These are phyloP conservation scores for Erpobdella octoculata DNA, from an alignment of 2,888 invertebrate genomes.

Conservation along the genomic window DNA sequence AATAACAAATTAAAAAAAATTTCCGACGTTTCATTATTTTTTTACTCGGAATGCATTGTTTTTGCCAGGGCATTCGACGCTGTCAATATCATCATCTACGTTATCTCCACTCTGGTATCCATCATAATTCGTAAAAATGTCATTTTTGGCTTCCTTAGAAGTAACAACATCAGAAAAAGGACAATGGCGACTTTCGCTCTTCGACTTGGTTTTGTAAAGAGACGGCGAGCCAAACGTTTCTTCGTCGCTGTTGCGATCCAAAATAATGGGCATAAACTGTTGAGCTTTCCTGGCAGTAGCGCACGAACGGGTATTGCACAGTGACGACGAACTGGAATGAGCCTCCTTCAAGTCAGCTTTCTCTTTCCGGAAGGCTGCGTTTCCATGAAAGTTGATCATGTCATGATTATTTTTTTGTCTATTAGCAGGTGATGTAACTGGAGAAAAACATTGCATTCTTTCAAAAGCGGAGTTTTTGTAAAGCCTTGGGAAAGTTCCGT, in stretches of 20 bases:
- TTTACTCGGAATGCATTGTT: no score
- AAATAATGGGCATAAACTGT: background rate
- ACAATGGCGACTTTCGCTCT: no score
- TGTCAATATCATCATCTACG: constrained; percentile 32
- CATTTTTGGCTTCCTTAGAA: background rate
- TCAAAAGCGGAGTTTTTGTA: background rate
- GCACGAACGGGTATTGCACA: background rate
- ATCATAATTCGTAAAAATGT: background rate
- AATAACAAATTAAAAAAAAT: no score
- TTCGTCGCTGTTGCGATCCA: background rate
- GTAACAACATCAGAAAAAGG: background rate
- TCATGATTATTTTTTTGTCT: no score
- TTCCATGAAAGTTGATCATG: background rate
- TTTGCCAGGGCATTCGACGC: constrained; percentile 22
- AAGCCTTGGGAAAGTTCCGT: constrained; percentile 12
- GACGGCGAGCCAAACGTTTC: no score
- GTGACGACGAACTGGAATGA: background rate
- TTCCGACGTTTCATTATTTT: no score
- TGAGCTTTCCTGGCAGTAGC: background rate
- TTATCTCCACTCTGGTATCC: constrained; percentile 33
- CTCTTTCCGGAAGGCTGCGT: no score
- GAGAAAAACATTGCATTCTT: background rate
- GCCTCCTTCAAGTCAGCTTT: constrained; percentile 9
- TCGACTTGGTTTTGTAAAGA: no score
- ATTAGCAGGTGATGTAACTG: background rate